These are phyloP conservation scores for Drosophila nannoptera DNA, from an alignment of 1,140 invertebrate species.

Conservation along the genomic window DNA sequence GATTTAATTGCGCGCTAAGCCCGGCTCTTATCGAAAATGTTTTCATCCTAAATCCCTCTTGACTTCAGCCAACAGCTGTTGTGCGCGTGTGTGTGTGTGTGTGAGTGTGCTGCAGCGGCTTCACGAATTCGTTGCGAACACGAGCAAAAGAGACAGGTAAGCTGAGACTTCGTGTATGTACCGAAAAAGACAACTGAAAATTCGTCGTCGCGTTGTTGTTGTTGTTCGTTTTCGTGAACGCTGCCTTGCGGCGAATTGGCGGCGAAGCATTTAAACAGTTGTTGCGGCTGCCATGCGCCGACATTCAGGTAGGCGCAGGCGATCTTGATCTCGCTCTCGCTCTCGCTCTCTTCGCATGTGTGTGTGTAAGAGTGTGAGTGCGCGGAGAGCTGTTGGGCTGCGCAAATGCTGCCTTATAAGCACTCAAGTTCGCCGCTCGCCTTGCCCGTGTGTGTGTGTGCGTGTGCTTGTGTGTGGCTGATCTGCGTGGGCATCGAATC, in stretches of 20 bases:
- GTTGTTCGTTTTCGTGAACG: conserved; percentile 8
- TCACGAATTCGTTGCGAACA: conserved; percentile 52
- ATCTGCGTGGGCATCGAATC: conserved; percentile 63
- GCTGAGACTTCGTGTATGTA: conserved; percentile 56
- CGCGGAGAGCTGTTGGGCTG: conserved; percentile 36
- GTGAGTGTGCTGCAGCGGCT: conserved; percentile 38
- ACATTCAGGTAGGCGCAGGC: conserved; percentile 44
- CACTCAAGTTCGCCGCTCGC: conserved; percentile 62
- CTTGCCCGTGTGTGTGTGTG: conserved; percentile 4
- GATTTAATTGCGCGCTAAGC: neutral
- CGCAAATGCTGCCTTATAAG: conserved; percentile 69
- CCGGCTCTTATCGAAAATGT: conserved; percentile 23
- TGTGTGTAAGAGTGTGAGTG: conserved; percentile 19
- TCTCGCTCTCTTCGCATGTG: conserved; percentile 21
- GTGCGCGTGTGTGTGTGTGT: conserved; percentile 2
- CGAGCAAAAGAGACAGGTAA: conserved; percentile 48
- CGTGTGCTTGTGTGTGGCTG: conserved; percentile 27
- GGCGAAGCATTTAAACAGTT: conserved; percentile 34
- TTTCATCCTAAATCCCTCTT: conserved; percentile 40
- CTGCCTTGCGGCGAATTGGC: conserved; percentile 53
- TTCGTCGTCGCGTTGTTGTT: conserved; percentile 38
- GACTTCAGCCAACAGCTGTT: conserved; percentile 50
- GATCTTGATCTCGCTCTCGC: conserved; percentile 18
- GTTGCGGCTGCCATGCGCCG: conserved; percentile 21
- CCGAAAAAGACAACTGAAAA: conserved; percentile 38